Base-by-base conservation (phyloP, 2,888 invertebrate genomes). In the Platerodrilus igneus region DNA sequence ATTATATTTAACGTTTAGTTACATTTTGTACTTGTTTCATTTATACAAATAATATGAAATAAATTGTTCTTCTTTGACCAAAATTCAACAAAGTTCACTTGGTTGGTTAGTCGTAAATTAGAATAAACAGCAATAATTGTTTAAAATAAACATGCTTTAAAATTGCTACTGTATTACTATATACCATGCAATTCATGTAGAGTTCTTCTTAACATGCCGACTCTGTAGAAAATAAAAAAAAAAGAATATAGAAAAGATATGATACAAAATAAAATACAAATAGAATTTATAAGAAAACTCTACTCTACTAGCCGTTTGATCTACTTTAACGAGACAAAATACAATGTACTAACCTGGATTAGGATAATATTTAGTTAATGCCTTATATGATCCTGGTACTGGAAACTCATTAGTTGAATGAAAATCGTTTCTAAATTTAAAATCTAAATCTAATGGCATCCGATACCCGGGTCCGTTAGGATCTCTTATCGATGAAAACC, bases 341-440 rank as follows among this genome's bases (percentile, higher is more conserved):
- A n/a, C n/a, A n/a, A n/a, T 19, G 15, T 10, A 55, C 71, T 66
- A 62, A 75, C 75, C 75, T 64, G 71, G 72, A 66, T 79, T 81
- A 68, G 77, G 78, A 72, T 84, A 84, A 31, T 78, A 74, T 67
- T 85, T 85, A 22, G 74, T 66, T 57, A 81, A 70, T 54, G 79
- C 75, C 51, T 74, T 70, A 69, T 81, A 86, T 40, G 77, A 76
- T 52, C 79, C 81, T 6, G 88, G 87, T 14, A 70, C 68, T 5
- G 87, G 85, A 67, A 88, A 83, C 50, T 69, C 70, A 39, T 72
- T 67, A 2, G 75, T 62, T 8, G 77, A 66, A 48, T 74, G 76
- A 70, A 87, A 88, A 51, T 75, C 66, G 28, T 77, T 75, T 17
- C 74, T 74, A 67, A 82, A 87, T 42, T 81, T 75, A 18, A 74